These are phyloP conservation scores for Neodiprion lecontei DNA, from an alignment of 1,140 invertebrate species.

Conservation along the genomic window DNA sequence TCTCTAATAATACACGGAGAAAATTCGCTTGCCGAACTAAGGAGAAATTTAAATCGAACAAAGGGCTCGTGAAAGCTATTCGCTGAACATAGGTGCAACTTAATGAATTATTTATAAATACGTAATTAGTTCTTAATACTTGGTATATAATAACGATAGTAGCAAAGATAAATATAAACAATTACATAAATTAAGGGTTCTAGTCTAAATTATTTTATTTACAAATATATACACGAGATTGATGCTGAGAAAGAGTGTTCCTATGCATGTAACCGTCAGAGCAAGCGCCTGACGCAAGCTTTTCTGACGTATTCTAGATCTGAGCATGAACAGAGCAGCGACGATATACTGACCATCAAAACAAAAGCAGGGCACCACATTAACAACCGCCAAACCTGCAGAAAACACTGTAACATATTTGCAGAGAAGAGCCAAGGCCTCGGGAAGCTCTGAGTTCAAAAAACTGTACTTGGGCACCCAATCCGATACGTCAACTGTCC, in stretches of 20 bases:
- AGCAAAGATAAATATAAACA: conserved; percentile 14
- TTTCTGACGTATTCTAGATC: conserved; percentile 55
- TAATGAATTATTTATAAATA: conserved; percentile 25
- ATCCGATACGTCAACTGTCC: conserved; percentile 75
- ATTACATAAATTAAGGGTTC: conserved; percentile 22
- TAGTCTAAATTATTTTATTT: conserved; percentile 43
- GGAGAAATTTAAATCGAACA: conserved; percentile 66
- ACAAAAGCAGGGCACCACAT: conserved; percentile 91
- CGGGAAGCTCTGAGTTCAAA: conserved; percentile 74
- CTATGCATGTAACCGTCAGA: conserved; percentile 62
- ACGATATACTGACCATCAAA: conserved; percentile 92
- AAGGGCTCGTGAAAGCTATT: conserved; percentile 25
- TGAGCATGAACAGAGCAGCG: conserved; percentile 64
- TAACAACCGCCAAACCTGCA: conserved; percentile 87
- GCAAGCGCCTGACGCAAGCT: conserved; percentile 60
- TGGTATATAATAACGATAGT: conserved; percentile 13
- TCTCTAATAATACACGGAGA: conserved; percentile 73
- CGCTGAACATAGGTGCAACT: conserved; percentile 9
- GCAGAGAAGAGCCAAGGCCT: conserved; percentile 69
- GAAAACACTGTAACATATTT: conserved; percentile 89
- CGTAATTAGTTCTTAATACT: conserved; percentile 20
- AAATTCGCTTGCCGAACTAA: conserved; percentile 71
- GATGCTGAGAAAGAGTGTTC: conserved; percentile 60
- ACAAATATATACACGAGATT: conserved; percentile 54
- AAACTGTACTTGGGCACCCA: conserved; percentile 79